These are phyloP conservation scores for Temnothorax nylanderi DNA, from an alignment of 1,140 invertebrate genomes.

Conservation along the genomic window DNA sequence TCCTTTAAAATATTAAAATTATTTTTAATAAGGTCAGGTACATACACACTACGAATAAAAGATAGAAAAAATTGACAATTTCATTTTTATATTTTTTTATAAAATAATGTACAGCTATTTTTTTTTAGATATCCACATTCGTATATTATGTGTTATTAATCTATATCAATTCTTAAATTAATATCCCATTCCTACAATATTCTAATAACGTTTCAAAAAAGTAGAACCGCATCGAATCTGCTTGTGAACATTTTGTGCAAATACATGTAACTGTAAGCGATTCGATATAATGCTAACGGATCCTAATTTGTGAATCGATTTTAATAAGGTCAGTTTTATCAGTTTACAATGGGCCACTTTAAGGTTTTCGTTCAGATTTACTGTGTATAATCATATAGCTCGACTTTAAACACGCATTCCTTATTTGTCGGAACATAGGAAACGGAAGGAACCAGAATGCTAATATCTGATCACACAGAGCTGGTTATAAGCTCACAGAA, in stretches of 20 bases:
- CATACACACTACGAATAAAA: slow-evolving; percentile 67
- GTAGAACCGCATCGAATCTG: slow-evolving; percentile 26
- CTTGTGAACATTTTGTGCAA: slow-evolving; percentile 58
- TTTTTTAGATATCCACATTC: slow-evolving; percentile 79
- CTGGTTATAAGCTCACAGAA: background rate
- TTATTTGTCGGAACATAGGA: slow-evolving; percentile 44
- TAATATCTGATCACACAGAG: slow-evolving; percentile 3
- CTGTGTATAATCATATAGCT: background rate
- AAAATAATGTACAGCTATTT: slow-evolving; percentile 83
- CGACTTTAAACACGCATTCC: background rate
- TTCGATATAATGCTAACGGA: background rate
- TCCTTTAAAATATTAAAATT: background rate
- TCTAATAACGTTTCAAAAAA: slow-evolving; percentile 59
- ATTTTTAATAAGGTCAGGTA: background rate
- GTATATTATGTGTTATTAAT: slow-evolving; percentile 77
- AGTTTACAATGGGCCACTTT: slow-evolving; percentile 7
- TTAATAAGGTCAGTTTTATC: slow-evolving; percentile 3
- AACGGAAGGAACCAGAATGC: slow-evolving; percentile 40
- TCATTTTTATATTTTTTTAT: slow-evolving; percentile 82
- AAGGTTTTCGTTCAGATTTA: background rate
- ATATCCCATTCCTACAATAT: slow-evolving; percentile 71
- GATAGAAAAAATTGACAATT: slow-evolving; percentile 67
- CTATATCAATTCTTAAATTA: slow-evolving; percentile 80
- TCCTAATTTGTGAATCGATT: background rate
- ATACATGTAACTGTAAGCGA: slow-evolving; percentile 47